phyloP scores from a whole-genome alignment of 2,113 vertebrate genomes.

The Rhegmatorhina hoffmannsi region DNA sequence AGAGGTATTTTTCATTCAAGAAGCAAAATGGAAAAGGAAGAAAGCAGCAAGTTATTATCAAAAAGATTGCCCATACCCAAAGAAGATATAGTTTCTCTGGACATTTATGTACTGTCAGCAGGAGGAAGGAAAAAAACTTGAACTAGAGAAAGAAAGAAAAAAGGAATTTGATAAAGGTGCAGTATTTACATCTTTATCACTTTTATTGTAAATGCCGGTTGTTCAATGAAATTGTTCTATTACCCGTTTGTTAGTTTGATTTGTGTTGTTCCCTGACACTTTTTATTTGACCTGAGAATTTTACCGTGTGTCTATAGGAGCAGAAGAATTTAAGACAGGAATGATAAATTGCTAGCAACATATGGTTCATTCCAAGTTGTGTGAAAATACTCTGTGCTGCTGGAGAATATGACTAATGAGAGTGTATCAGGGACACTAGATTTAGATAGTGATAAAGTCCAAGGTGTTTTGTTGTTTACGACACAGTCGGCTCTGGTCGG shows the following conservation, averaged over 20 bases:
- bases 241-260: neutral
- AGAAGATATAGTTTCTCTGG: constrained; percentile 21
- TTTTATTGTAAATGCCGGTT: constrained; percentile 10
- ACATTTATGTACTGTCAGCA: constrained; percentile 31
- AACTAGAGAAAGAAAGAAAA: neutral
- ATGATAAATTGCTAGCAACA: constrained; percentile 56
- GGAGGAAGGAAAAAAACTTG: neutral
- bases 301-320: constrained; percentile 13
- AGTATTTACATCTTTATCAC: neutral
- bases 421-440: neutral
- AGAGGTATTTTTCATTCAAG: constrained; percentile 60
- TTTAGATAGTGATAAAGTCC: neutral
- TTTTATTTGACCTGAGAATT: constrained; percentile 39
- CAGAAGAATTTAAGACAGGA: constrained; percentile 46
- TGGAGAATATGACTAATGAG: constrained; percentile 28
- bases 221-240: neutral
- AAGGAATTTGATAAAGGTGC: neutral
- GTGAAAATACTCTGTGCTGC: constrained; percentile 35
- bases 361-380: constrained; percentile 31
- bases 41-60: neutral
- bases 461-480: neutral
- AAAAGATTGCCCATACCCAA: constrained; percentile 3
- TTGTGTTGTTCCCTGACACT: neutral
- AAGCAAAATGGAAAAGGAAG: constrained; percentile 19
- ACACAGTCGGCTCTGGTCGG: accelerated